Base-by-base conservation (phyloP, 2,888 invertebrate species). In the Eupithecia subumbrata region DNA sequence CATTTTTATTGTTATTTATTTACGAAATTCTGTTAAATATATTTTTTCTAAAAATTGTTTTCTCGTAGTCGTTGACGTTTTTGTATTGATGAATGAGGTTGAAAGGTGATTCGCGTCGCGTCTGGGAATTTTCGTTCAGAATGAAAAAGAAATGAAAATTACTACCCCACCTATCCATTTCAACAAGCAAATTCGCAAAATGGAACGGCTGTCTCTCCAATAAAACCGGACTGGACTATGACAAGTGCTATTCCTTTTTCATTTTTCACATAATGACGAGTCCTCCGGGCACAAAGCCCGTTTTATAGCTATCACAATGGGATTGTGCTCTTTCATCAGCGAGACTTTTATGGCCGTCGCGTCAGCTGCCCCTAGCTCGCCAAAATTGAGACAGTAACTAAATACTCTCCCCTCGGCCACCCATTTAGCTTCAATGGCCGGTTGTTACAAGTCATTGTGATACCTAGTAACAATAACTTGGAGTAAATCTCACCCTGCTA, bases 291-390 rank as follows among this genome's bases (percentile, higher is more conserved):
- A 93, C 91, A 94, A 94, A 93, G 92, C 87, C 88, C 89, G 88
- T 92, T 94, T 94, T 92, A 93, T 92, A 87, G 89, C 90, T 84
- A 82, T 90, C 89, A 93, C 93, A 94, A 93, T 93, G 91, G 89
- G 87, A 93, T 93, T 93, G 93, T 94, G 89, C 91, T 91, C 94
- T 93, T 92, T 94, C 92, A 94, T 93, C 92, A 89, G 87, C 83
- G 87, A 84, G 88, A 91, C 92, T 92, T 93, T 93, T 93, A 94
- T 92, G 88, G 89, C 82, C 87, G 85, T 82, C 88, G 90, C 90
- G 92, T 91, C 93, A 92, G 92, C 92, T 93, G 84, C 79, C 83
- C 84, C 89, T 81, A 86, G 89, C 85, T 82, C 87, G 89, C 89
- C 88, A 88, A 91, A 93, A 92, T 94, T 93, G 92, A 93, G 90